Base-by-base conservation (phyloP, 2,888 invertebrate species). In the Himalopsyche tibetana region DNA sequence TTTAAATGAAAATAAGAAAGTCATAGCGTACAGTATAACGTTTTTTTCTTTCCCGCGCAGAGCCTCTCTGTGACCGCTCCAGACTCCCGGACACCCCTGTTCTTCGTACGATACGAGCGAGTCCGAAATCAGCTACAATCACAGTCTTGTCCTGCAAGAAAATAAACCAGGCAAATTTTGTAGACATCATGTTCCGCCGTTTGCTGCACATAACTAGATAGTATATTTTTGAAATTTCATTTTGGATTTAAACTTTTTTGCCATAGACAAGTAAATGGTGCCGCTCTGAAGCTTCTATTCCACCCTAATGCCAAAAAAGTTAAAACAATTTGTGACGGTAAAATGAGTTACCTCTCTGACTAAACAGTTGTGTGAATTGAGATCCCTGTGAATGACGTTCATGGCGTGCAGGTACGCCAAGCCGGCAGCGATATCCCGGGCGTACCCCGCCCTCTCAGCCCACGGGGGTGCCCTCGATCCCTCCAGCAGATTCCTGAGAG, bases 291-390 rank as follows among this genome's bases (percentile, higher is more conserved):
- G 40, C 40, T 40, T 40, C 40, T 3, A 40, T 40, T 6, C 6
- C 3, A 6, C 40, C 40, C 40, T 6, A 40, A 40, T 3, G 40
- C 28, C 28, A 28, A 28, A 28, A 28, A 28, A 28, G 28, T 28
- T 28, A 28, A 28, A 28, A 28, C 28, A 28, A 28, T n/a, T 6
- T 63, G 63, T 11, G 69, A 36, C 40, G 12, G 5, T 80, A 19
- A 80, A 63, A 17, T 19, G 5, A 55, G 91, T 90, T 90, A 95
- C 96, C 93, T 97, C 96, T 90, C 97, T 94, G 82, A 98, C 97
- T 89, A 99, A 94, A 91, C 98, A 99, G 93, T 99, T 99, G 92
- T 98, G 96, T 40, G 98, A 98, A 93, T 98, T 99, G 90, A 99
- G 94, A 93, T 99, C 99, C 84, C 98, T 93, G 92, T 99, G 99